Base-by-base conservation (phyloP, 2,888 invertebrate genomes). In the Perdita meconis region DNA sequence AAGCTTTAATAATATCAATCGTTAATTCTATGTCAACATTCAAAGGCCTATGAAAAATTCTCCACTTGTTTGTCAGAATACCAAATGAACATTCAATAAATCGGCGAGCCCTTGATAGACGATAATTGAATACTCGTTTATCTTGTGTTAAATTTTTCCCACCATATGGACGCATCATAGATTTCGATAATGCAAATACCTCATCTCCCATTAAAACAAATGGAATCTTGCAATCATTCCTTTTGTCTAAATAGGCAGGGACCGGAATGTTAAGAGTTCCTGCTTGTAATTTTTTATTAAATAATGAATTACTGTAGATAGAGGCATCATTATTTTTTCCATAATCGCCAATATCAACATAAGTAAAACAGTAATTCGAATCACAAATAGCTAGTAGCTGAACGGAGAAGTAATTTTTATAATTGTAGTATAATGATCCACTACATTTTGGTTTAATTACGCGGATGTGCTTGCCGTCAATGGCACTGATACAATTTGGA, bases 41-140 rank as follows among this genome's bases (percentile, higher is more conserved):
- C 51, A 89, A 69, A 64, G 89, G 85, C 63, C 87, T 71, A 78
- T 90, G 89, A 65, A 90, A 87, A 71, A 90, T 90, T 74, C 88
- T 78, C 90, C 89, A 91, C 81, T 90, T 91, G 79, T 89, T 90
- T 50, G 61, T 75, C 19, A 87, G 56, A 65, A 88, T 86, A 6
- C 86, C 87, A 71, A 87, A 87, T 10, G 85, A 34, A 56, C 85
- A 83, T 65, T 87, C 86, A 10, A 85, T 70, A 55, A 75, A 81
- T 34, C 86, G 60, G 6, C 86, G 38, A 53, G 82, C 86, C 61
- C 82, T 61, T 51, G 60, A 71, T 47, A 85, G 63, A 19, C 85
- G 72, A 72, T 86, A 87, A 53, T 87, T 87, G 68, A 82, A 88
- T 16, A 85, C 68, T 69, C 73, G 76, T 70, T 87, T 85, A n/a